phyloP scores from a whole-genome alignment of 2,797 vertebrate genomes.

The Ibycter americanus region DNA sequence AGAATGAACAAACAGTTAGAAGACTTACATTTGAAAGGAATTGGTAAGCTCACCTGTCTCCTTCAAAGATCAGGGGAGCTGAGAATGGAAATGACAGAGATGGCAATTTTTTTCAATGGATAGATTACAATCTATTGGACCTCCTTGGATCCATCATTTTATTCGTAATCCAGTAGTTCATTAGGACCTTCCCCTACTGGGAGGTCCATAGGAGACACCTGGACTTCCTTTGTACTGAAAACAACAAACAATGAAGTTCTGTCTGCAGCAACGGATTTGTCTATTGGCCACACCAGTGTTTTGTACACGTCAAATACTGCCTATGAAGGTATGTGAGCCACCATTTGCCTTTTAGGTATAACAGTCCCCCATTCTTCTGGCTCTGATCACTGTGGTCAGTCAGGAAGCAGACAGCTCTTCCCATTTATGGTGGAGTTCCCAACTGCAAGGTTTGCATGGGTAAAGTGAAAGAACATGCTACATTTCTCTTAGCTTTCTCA shows the following conservation, averaged over 20 bases:
- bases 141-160: background rate
- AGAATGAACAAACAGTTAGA: background rate
- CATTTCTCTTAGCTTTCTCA: background rate
- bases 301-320: background rate
- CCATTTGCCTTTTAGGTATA: background rate
- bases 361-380: background rate
- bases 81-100: background rate
- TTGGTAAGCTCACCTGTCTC: background rate
- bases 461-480: background rate
- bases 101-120: background rate
- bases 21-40: background rate
- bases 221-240: background rate
- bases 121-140: background rate
- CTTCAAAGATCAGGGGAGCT: background rate
- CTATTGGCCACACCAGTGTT: background rate
- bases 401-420: background rate
- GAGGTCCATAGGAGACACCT: background rate
- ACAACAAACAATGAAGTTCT: background rate
- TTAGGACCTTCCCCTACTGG: background rate
- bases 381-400: background rate
- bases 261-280: background rate
- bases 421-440: background rate
- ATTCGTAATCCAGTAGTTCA: background rate
- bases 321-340: background rate
- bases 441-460: background rate